These are phyloP conservation scores for Microplitis manilae DNA, from an alignment of 2,888 invertebrate genomes.

Conservation along the genomic window DNA sequence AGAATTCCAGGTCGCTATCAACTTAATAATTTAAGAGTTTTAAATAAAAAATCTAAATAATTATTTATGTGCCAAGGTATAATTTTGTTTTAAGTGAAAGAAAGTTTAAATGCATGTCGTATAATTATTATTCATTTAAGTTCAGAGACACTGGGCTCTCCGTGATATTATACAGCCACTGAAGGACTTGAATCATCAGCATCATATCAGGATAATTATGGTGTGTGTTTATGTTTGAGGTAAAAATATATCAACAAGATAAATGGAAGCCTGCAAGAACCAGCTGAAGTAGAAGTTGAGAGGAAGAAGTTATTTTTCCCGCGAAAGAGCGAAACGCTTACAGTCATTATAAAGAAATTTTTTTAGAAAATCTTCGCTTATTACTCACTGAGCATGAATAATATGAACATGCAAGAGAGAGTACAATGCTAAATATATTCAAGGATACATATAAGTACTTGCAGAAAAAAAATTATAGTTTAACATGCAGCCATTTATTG, in stretches of 20 bases:
- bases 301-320: background rate
- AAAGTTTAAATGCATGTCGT: background rate
- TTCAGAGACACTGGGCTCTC: background rate
- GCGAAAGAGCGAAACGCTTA: no score
- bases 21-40: no score
- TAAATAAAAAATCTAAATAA: background rate
- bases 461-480: background rate
- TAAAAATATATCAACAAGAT: background rate
- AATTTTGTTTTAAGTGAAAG: background rate
- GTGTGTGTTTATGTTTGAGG: background rate
- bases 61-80: background rate
- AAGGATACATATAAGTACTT: background rate
- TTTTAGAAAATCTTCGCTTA: background rate
- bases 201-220: background rate
- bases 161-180: background rate
- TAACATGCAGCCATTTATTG: no score
- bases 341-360: no score
- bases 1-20: no score
- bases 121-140: slow-evolving; percentile 17
- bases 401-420: background rate
- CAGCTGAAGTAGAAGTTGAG: background rate
- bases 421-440: background rate
- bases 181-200: background rate
- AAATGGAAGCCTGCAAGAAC: background rate
- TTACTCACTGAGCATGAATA: slow-evolving; percentile 18